phyloP scores from a whole-genome alignment of 2,888 invertebrate genomes.

The Halictus ligatus region DNA sequence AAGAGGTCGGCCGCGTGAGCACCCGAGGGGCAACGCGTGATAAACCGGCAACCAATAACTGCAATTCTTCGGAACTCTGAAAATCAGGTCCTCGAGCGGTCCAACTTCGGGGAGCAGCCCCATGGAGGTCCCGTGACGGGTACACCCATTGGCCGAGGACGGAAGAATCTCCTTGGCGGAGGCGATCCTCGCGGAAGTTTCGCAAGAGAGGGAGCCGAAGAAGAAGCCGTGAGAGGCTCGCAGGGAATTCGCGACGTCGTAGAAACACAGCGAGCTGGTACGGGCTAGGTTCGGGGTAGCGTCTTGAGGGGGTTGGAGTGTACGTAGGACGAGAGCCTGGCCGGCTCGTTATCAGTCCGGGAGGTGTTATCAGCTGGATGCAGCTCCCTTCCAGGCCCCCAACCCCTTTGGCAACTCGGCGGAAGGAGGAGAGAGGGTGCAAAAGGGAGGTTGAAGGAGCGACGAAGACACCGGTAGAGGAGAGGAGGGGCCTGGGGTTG shows the following conservation, averaged over 20 bases:
- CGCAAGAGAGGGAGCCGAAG: constrained; percentile 23
- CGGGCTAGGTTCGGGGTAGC: constrained; percentile 36
- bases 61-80: neutral
- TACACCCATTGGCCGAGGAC: neutral
- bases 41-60: neutral
- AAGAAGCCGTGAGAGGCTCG: constrained; percentile 51
- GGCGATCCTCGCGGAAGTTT: neutral
- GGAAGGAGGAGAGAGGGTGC: constrained; percentile 58
- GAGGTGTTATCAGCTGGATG: constrained; percentile 83
- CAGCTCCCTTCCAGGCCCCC: constrained; percentile 79
- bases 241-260: constrained; percentile 66
- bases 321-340: constrained; percentile 80
- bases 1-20: neutral
- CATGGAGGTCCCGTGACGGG: neutral
- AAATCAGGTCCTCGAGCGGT: neutral
- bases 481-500: constrained; percentile 13
- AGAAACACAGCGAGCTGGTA: constrained; percentile 54
- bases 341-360: constrained; percentile 82
- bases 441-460: constrained; percentile 22
- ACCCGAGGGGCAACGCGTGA: neutral
- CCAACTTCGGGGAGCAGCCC: neutral
- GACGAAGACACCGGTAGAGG: constrained; percentile 34
- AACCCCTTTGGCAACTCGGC: constrained; percentile 70
- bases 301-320: constrained; percentile 49
- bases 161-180: neutral